Evolutionary conservation across 2,888 invertebrate species (phyloP), one percentile per base, ranked within the genome.

Genomic region (Sclerodermus sp.): DNA sequence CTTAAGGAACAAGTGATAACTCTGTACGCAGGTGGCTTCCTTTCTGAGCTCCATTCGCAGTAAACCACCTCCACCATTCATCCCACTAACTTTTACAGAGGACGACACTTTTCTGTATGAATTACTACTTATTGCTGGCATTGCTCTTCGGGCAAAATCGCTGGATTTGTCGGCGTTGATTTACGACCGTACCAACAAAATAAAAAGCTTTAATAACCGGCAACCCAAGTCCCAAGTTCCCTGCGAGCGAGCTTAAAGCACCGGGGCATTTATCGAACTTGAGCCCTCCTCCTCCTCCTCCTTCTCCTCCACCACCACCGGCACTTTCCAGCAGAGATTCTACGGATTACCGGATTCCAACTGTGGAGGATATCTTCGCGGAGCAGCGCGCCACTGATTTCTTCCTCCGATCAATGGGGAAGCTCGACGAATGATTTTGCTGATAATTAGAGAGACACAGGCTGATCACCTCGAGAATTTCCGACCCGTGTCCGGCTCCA

Each of bases 21-120:
- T 70, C 52, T 64, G 64, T 58, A 58, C 66, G 52, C 70, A 70
- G 70, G 70, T 70, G 70, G 65, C 58, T 57, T 53, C 55, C 58
- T 55, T 55, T 32, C 15, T 16, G 23, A 44, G 53, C 31, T 44
- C 17, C 16, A 42, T 42, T 23, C 45, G 34, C 42, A 38, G 38
- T 42, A 45, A 55, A 45, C 45, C 47, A 45, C 30, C 32, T 34
- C 12, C 30, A 30, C 30, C 30, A 30, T 34, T 12, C 9, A 31
- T 51, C 54, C 51, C 52, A 53, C 49, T 56, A 60, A 62, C 65
- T 65, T 61, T 61, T 55, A 57, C 54, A 46, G 44, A 45, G 47
- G 44, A 45, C 42, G 53, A 51, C 53, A 55, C 53, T 57, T 51
- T 60, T 45, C 44, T 47, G 51, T 46, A 52, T 53, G 56, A 63